A percentile compares a stretch with the other conserved stretches of the same genome.
Evolutionary conservation across 2,888 invertebrate genomes (phyloP).

Genomic region (Masnerella sp.): DNA sequence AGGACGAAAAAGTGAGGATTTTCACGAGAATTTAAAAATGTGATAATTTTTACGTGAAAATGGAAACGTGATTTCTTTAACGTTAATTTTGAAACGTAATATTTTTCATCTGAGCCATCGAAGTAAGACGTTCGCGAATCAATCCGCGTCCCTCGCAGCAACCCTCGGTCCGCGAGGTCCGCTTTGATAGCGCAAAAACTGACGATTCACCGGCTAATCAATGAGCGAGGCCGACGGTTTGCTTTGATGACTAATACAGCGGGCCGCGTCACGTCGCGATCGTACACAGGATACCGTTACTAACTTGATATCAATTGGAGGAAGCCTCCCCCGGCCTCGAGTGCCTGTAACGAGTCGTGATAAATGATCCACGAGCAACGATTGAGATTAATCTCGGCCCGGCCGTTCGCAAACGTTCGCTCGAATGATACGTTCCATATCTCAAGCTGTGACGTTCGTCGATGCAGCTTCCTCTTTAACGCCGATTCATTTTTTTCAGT

Average conservation of each 20-base stretch:
- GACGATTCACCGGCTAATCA: too few species aligned
- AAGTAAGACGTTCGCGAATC: too few species aligned
- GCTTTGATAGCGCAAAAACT: too few species aligned
- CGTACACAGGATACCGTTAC: conserved; percentile 72
- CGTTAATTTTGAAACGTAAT: too few species aligned
- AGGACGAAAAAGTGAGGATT: too few species aligned
- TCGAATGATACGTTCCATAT: conserved; percentile 61
- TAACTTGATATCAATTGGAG: conserved; percentile 73
- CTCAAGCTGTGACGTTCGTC: conserved; percentile 55
- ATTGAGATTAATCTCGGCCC: conserved; percentile 75
- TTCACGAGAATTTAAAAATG: too few species aligned
- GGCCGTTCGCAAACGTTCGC: conserved; percentile 57
- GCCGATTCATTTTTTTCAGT: background rate
- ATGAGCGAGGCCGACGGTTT: too few species aligned
- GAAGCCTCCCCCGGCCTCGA: conserved; percentile 59
- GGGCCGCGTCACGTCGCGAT: conserved; percentile 72
- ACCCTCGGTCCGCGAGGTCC: too few species aligned
- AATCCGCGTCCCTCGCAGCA: too few species aligned
- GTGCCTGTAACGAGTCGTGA: conserved; percentile 72
- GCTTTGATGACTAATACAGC: conserved; percentile 71
- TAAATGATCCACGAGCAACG: conserved; percentile 73
- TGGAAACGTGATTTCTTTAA: too few species aligned
- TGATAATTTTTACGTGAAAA: too few species aligned
- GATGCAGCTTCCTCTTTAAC: conserved; percentile 17
- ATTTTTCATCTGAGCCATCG: too few species aligned